These are phyloP conservation scores for Aphidius ervi DNA, from an alignment of 1,140 invertebrate species.

Conservation along the genomic window DNA sequence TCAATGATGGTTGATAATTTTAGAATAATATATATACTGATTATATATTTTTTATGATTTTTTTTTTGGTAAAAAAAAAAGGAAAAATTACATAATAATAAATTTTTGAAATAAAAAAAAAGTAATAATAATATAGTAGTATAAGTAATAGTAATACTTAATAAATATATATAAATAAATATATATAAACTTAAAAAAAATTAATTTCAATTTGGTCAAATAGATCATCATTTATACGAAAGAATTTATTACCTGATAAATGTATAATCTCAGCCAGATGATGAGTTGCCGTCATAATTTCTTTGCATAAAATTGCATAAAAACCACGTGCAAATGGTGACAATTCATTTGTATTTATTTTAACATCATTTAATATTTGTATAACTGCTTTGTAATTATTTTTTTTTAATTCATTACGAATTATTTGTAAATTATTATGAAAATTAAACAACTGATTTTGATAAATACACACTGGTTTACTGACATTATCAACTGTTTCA, in stretches of 20 bases:
- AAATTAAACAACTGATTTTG: slow-evolving; percentile 29
- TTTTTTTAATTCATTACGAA: slow-evolving; percentile 29
- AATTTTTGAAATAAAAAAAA: neutral
- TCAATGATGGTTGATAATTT: no score
- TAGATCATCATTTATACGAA: slow-evolving; percentile 9
- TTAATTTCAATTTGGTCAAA: neutral
- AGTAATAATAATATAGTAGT: neutral
- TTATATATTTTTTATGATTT: no score
- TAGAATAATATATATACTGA: no score
- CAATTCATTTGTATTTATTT: slow-evolving; percentile 8
- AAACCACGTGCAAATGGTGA: slow-evolving; percentile 23
- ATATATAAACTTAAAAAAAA: neutral
- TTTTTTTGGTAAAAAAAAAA: slow-evolving; percentile 3
- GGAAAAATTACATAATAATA: slow-evolving; percentile 8
- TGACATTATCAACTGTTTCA: neutral
- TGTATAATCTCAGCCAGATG: slow-evolving; percentile 31
- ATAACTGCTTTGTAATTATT: slow-evolving; percentile 33
- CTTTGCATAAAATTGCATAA: slow-evolving; percentile 31
- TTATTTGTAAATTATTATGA: slow-evolving; percentile 24
- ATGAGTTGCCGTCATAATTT: slow-evolving; percentile 26
- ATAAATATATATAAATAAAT: neutral
- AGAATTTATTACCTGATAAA: slow-evolving; percentile 31
- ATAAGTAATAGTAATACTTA: neutral
- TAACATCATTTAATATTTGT: slow-evolving; percentile 26
- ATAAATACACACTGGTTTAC: slow-evolving; percentile 16